Evolutionary conservation across 2,888 invertebrate species (phyloP).

Genomic region (Molanna angustata): DNA sequence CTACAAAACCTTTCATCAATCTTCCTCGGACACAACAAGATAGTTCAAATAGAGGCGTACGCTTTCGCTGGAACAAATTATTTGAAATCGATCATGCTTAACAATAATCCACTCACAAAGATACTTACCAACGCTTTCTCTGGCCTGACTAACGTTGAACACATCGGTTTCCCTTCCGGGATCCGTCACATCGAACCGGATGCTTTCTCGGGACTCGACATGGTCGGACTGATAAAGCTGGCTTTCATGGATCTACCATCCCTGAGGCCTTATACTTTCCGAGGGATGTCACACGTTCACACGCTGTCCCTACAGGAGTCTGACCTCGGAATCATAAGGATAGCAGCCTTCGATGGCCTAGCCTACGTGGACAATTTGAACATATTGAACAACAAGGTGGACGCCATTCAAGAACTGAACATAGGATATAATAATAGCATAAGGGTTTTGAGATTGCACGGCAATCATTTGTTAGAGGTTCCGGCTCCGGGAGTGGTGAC

Average conservation of each 20-base stretch:
- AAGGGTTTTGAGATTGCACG: slow-evolving; percentile 68
- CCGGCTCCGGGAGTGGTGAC: slow-evolving; percentile 66
- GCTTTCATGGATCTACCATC: slow-evolving; percentile 80
- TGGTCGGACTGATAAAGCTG: slow-evolving; percentile 76
- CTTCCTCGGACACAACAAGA: slow-evolving; percentile 67
- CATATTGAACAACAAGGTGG: slow-evolving; percentile 82
- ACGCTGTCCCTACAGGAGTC: slow-evolving; percentile 78
- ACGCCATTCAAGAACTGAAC: slow-evolving; percentile 73
- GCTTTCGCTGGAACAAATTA: slow-evolving; percentile 86
- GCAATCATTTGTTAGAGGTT: slow-evolving; percentile 76
- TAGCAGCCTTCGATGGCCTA: slow-evolving; percentile 75
- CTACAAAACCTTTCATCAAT: slow-evolving; percentile 76
- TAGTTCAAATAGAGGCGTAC: slow-evolving; percentile 68
- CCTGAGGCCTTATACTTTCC: slow-evolving; percentile 68
- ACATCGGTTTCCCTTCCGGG: slow-evolving; percentile 80
- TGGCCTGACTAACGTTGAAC: slow-evolving; percentile 77
- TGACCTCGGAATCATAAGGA: slow-evolving; percentile 71
- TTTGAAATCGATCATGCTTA: slow-evolving; percentile 76
- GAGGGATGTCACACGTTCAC: slow-evolving; percentile 72
- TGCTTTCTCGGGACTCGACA: slow-evolving; percentile 78
- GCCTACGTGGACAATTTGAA: slow-evolving; percentile 69
- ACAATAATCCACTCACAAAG: slow-evolving; percentile 79
- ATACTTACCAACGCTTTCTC: slow-evolving; percentile 82
- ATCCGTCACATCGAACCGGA: slow-evolving; percentile 72
- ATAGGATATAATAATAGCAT: slow-evolving; percentile 70